Percentiles rank a stretch among this genome's conserved stretches.
These are phyloP conservation scores for Pseudoatta argentina DNA, from an alignment of 1,140 invertebrate genomes.

Conservation along the genomic window DNA sequence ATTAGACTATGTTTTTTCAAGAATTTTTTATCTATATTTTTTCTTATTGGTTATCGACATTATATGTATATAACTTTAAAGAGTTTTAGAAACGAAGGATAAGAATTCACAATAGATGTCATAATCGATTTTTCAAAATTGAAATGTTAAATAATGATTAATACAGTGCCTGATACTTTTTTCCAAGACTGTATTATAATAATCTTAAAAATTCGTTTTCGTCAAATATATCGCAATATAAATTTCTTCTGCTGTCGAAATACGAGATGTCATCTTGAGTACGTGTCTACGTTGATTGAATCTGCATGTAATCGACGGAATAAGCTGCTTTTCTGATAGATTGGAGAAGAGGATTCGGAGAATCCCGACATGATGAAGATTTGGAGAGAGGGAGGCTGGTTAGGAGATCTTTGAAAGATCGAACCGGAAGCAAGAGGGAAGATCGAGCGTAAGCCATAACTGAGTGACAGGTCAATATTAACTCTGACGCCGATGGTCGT, in stretches of 20 bases:
- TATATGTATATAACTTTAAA: too few species aligned
- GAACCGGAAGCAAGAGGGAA: constrained; percentile 70
- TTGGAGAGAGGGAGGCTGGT: constrained; percentile 11
- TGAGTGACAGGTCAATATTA: constrained; percentile 80
- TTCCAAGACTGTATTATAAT: not conserved
- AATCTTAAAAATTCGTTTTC: not conserved
- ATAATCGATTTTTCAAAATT: too few species aligned
- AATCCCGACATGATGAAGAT: constrained; percentile 18
- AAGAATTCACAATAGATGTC: too few species aligned
- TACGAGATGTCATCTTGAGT: constrained; percentile 15
- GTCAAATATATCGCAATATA: constrained; percentile 18
- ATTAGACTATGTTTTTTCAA: too few species aligned
- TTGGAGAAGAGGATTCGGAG: constrained; percentile 54
- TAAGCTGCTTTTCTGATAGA: constrained; percentile 75
- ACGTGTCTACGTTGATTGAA: constrained; percentile 74
- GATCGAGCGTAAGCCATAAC: constrained; percentile 72
- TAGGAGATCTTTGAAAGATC: constrained; percentile 56
- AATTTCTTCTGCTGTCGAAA: constrained; percentile 11
- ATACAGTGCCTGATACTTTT: too few species aligned
- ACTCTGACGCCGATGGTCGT: constrained; percentile 68
- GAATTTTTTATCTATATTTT: too few species aligned
- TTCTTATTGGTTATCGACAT: too few species aligned
- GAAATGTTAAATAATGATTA: too few species aligned
- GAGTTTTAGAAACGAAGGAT: too few species aligned
- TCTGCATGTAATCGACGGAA: constrained; percentile 81